These are phyloP conservation scores for Sterna hirundo DNA, from an alignment of 2,113 vertebrate species.

Conservation along the genomic window DNA sequence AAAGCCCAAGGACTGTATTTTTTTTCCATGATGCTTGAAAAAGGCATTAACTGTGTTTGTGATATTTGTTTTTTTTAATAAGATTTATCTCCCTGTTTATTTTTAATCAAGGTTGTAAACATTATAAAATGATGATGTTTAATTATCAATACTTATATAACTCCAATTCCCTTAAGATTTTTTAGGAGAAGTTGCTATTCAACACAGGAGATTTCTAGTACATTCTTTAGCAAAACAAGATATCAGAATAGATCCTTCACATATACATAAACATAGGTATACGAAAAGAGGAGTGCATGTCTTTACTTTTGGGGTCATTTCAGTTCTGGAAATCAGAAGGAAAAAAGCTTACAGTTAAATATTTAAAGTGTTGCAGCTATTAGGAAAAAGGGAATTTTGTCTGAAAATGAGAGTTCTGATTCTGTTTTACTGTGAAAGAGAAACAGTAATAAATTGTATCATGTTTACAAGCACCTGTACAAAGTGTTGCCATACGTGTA, in stretches of 20 bases:
- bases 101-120: background rate
- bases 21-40: background rate
- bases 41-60: background rate
- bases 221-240: background rate
- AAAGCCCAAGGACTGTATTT: background rate
- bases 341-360: background rate
- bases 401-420: conserved; percentile 9
- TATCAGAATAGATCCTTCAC: background rate
- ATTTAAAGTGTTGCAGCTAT: background rate
- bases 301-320: background rate
- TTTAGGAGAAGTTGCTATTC: background rate
- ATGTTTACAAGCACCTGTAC: conserved; percentile 20
- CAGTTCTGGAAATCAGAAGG: background rate
- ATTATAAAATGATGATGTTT: background rate
- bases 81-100: background rate
- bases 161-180: background rate
- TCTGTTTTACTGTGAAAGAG: background rate
- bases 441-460: background rate
- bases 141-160: background rate
- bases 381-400: background rate
- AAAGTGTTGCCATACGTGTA: conserved; percentile 3
- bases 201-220: background rate
- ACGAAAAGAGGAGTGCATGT: background rate
- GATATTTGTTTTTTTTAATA: background rate
- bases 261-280: background rate